A percentile compares a stretch with the other conserved stretches of the same genome.
These are phyloP conservation scores for Chromoteleia sp. DNA, from an alignment of 2,888 invertebrate genomes.

Conservation along the genomic window DNA sequence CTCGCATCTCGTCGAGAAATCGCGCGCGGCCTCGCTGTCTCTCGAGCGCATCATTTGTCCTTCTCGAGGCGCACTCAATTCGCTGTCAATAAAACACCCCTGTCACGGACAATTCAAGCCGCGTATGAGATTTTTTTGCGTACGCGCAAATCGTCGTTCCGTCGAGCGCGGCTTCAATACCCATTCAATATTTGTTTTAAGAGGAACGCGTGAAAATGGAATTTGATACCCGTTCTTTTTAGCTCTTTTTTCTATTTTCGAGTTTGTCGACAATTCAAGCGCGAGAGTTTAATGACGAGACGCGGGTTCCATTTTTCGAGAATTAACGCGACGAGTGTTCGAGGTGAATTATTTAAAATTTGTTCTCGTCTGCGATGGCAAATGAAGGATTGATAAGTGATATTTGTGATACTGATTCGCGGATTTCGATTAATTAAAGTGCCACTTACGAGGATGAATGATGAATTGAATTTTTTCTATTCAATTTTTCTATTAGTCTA, in stretches of 20 bases:
- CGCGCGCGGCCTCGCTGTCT: constrained; percentile 20
- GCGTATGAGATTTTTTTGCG: constrained; percentile 32
- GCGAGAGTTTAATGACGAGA: neutral
- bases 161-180: constrained; percentile 17
- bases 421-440: constrained; percentile 4
- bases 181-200: constrained; percentile 29
- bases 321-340: constrained; percentile 1
- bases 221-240: constrained; percentile 14
- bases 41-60: constrained; percentile 49
- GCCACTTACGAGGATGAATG: neutral
- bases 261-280: neutral
- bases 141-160: constrained; percentile 10
- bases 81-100: constrained; percentile 49
- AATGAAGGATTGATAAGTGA: constrained; percentile 3
- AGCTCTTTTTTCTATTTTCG: neutral
- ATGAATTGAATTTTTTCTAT: too few relatives aligned
- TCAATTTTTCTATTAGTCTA: too few relatives aligned
- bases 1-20: constrained; percentile 47
- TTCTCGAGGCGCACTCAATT: constrained; percentile 46
- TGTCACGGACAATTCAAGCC: constrained; percentile 39
- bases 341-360: constrained; percentile 7
- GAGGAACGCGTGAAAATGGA: neutral
- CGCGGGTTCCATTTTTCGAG: neutral
- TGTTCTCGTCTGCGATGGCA: neutral
- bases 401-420: neutral